Evolutionary conservation across 2,797 vertebrate species (phyloP).

Genomic region (Myotis pilosus): DNA sequence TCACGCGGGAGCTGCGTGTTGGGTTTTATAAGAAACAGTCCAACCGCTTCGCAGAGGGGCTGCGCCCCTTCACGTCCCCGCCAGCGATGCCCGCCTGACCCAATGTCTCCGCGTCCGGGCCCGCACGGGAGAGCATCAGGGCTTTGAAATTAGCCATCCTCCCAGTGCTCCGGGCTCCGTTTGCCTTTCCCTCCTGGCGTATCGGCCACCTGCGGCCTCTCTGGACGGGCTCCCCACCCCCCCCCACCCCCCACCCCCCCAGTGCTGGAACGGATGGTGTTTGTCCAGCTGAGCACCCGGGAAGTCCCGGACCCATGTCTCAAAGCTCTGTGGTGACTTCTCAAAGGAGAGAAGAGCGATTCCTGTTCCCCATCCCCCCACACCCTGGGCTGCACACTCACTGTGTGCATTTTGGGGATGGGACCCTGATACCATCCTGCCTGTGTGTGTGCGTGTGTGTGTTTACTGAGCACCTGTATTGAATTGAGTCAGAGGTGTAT

Average conservation of each 20-base stretch:
- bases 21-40: background rate
- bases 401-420: fast-evolving
- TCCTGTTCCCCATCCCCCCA: fast-evolving
- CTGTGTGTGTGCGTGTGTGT: background rate
- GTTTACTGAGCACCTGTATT: no score
- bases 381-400: fast-evolving
- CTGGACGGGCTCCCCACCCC: no score
- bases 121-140: fast-evolving
- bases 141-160: background rate
- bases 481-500: background rate
- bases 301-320: no score
- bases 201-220: background rate
- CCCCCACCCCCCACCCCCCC: no score
- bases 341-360: background rate
- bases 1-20: background rate
- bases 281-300: background rate
- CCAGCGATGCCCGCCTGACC: fast-evolving
- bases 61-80: background rate
- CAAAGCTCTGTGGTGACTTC: background rate
- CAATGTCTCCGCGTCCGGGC: background rate
- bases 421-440: fast-evolving
- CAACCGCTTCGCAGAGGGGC: background rate
- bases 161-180: fast-evolving
- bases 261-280: fast-evolving
- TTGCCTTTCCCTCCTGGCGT: background rate